Evolutionary conservation across 2,113 vertebrate genomes (phyloP), one percentile per base, ranked within the genome.

Genomic region (Craseonycteris thonglongyai): DNA sequence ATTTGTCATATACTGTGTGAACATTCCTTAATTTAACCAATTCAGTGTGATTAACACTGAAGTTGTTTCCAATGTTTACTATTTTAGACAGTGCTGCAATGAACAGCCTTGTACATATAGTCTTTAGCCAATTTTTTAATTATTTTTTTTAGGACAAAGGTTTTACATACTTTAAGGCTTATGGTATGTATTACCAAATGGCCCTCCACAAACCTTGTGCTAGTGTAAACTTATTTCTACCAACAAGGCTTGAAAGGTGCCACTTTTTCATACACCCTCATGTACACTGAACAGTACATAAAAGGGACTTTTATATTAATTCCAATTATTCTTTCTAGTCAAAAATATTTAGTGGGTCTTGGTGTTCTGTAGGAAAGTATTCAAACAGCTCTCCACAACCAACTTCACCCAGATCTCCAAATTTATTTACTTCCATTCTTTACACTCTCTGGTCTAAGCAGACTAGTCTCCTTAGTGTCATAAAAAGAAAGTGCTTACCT

Each of bases 71-170:
- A 51, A 61, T 40, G 78, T 94, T 92, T 80, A 82, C 82, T 87
- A 75, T 61, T 69, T 66, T 38, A 82, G 35, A 85, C 42, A 88
- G 28, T 91, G 69, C 79, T 87, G 54, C 40, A 51, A 82, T 63
- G 16, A 92, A 86, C 38, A 79, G 82, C 21, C 65, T 89, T 83
- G 28, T 51, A 42, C 54, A 79, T n/a, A n/a, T n/a, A n/a, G 22
- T 94, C 91, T 95, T 93, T 93, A 58, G 47, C 69, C 82, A 96
- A 69, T 84, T 69, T 90, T 68, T 89, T n/a, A 69, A 66, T 84
- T 81, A 84, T 69, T 84, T 68, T 65, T 88, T 91, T n/a, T n/a
- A n/a, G n/a, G 61, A 88, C 24, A 78, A 88, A 91, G 51, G 26
- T 1, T 38, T 93, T 91, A 54, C 22, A 71, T 87, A 93, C 59